A percentile compares a stretch with the other conserved stretches of the same genome.
phyloP scores from a whole-genome alignment of 2,113 vertebrate species.

The Circaetus gallicus region DNA sequence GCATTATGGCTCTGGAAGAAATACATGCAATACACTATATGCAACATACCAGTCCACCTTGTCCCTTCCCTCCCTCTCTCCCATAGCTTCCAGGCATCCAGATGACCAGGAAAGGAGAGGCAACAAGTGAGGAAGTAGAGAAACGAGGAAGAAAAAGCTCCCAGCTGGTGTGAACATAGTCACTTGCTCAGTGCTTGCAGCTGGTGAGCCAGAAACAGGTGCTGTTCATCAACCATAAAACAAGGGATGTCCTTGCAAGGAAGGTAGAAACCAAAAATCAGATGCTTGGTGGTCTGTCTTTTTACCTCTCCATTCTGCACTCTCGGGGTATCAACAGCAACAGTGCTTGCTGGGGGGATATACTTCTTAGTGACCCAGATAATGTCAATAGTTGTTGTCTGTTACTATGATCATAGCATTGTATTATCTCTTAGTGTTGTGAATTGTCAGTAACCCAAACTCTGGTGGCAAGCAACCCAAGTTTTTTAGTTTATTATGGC shows the following conservation, averaged over 20 bases:
- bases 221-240: neutral
- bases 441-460: neutral
- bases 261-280: neutral
- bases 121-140: accelerated
- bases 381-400: neutral
- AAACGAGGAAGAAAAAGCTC: neutral
- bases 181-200: neutral
- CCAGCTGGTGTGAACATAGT: neutral
- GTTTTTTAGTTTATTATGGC: neutral
- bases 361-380: neutral
- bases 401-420: neutral
- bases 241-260: neutral
- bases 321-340: neutral
- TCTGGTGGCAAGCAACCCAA: accelerated
- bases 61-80: neutral
- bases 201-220: neutral
- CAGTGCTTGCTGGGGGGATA: accelerated
- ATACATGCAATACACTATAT: neutral
- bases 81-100: neutral
- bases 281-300: neutral
- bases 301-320: neutral
- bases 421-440: neutral
- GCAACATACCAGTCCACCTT: too few relatives aligned
- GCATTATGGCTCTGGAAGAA: neutral
- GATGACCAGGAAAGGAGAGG: neutral